phyloP scores from a whole-genome alignment of 2,797 vertebrate species.

The Netta rufina region DNA sequence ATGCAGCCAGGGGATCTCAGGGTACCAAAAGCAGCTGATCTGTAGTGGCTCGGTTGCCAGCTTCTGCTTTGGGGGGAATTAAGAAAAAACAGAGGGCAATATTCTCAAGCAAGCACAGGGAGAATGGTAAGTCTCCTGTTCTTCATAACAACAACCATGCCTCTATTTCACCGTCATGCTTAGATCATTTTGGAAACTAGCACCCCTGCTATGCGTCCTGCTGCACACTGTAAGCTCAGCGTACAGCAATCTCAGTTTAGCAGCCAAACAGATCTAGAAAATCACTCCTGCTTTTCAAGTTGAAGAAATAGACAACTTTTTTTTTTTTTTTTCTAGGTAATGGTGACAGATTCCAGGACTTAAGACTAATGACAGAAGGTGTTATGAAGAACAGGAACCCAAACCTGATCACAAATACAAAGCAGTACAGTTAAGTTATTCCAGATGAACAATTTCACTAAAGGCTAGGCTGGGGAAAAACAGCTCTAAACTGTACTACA shows the following conservation, averaged over 20 bases:
- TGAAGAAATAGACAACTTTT: not conserved
- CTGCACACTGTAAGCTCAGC: not conserved
- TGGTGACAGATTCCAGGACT: not conserved
- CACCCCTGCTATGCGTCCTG: constrained; percentile 16
- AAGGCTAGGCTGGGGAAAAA: not conserved
- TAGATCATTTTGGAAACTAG: constrained; percentile 1
- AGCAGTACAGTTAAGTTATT: not conserved
- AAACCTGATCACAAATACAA: not conserved
- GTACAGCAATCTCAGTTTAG: not conserved
- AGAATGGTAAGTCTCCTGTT: not conserved
- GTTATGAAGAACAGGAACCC: not conserved
- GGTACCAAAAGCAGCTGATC: not conserved
- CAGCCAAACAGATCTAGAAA: not conserved
- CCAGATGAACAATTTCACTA: not conserved
- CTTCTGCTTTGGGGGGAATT: not conserved
- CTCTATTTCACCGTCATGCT: not conserved
- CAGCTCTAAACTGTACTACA: not conserved
- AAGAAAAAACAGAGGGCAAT: not conserved
- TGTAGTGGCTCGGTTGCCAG: not conserved
- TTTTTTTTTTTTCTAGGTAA: not conserved
- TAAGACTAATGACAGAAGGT: not conserved
- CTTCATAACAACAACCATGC: not conserved
- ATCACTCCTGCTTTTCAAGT: not conserved
- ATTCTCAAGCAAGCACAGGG: not conserved
- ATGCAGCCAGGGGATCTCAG: not conserved